These are phyloP conservation scores for Timandra comae DNA, from an alignment of 2,888 invertebrate genomes.

Conservation along the genomic window DNA sequence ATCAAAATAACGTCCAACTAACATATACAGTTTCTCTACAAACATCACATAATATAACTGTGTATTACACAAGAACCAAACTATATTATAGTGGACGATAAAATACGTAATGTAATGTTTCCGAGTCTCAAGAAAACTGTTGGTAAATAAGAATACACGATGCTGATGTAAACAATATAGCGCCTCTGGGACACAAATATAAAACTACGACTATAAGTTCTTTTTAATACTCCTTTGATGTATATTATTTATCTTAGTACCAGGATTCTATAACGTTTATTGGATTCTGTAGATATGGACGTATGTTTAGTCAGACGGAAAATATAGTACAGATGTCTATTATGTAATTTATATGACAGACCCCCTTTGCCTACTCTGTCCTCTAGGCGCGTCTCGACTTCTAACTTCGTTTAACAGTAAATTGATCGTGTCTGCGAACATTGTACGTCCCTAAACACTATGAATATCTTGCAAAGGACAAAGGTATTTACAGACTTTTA, in stretches of 20 bases:
- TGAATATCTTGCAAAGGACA: constrained; percentile 8
- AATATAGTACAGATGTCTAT: constrained; percentile 4
- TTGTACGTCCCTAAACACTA: constrained; percentile 6
- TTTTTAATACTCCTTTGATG: constrained; percentile 13
- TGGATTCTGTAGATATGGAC: no score
- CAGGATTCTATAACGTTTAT: no score
- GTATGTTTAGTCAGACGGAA: no score
- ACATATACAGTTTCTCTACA: no score
- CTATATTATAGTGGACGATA: no score
- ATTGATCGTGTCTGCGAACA: constrained; percentile 30
- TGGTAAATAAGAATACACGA: constrained; percentile 45
- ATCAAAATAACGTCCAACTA: no score
- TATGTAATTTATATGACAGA: constrained; percentile 22
- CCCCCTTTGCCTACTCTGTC: constrained; percentile 17
- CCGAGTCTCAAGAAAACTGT: constrained; percentile 25
- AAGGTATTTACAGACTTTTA: constrained; percentile 14
- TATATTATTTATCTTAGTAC: no score
- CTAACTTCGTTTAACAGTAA: constrained; percentile 33
- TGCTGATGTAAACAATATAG: constrained; percentile 30
- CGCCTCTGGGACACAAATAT: constrained; percentile 31
- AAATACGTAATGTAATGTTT: constrained; percentile 22
- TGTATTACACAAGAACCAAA: no score
- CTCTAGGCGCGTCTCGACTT: constrained; percentile 22
- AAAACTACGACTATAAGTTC: constrained; percentile 8
- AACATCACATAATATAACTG: no score